phyloP scores from a whole-genome alignment of 1,140 invertebrate species.

The Drosophila takahashii region DNA sequence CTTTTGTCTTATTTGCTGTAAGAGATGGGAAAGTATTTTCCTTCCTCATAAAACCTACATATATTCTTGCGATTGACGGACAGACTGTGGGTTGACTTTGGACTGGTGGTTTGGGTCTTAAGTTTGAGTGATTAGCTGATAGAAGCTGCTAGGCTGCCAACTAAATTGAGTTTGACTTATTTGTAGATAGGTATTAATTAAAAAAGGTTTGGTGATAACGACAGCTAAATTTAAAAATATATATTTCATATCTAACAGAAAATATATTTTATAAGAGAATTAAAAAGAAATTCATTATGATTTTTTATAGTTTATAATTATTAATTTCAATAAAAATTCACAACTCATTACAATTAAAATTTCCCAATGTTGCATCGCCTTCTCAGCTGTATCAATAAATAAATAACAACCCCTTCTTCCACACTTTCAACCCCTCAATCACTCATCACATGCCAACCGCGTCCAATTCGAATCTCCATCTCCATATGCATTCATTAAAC shows the following conservation, averaged over 20 bases:
- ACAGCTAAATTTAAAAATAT: too few species aligned
- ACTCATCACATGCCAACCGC: constrained; percentile 49
- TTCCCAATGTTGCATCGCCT: background rate
- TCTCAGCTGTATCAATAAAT: background rate
- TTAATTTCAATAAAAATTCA: too few species aligned
- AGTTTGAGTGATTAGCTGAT: constrained; percentile 44
- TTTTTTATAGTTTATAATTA: too few species aligned
- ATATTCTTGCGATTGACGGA: constrained; percentile 38
- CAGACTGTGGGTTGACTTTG: constrained; percentile 25
- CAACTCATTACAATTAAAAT: background rate
- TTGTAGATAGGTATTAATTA: background rate
- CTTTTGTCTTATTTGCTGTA: constrained; percentile 62
- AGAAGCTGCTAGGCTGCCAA: constrained; percentile 13
- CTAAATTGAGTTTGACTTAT: constrained; percentile 24
- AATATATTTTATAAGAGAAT: background rate
- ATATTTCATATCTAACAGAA: too few species aligned
- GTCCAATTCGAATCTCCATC: constrained; percentile 17
- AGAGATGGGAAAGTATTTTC: constrained; percentile 1
- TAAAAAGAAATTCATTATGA: too few species aligned
- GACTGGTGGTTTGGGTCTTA: constrained; percentile 1
- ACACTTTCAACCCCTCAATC: constrained; percentile 12
- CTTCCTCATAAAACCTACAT: constrained; percentile 5
- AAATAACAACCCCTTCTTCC: constrained; percentile 31
- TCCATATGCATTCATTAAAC: constrained; percentile 59
- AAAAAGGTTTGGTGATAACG: background rate